Base-by-base conservation (phyloP, 2,888 invertebrate species). In the Tenthredo notha region DNA sequence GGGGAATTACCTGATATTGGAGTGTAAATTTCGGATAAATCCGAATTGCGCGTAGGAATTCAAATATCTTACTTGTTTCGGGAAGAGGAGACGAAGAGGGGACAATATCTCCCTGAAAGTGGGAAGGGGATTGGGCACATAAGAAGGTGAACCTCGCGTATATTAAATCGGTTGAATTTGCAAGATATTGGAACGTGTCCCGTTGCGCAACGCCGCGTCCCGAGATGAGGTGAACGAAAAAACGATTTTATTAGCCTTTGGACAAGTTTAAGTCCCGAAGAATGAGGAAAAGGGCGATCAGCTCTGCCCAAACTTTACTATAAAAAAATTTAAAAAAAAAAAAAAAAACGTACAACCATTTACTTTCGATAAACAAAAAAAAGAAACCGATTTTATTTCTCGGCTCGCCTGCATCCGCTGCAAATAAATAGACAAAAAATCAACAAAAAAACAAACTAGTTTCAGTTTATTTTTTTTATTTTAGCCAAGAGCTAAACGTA, bases 181-280 rank as follows among this genome's bases (percentile, higher is more conserved):
- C 83, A 83, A 83, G 83, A 83, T 83, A 83, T 83, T 83, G 83
- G 83, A 83, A 83, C 83, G 67, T 83, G 83, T 83, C 67, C 83
- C 83, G 83, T 83, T 47, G 83, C 83, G 83, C 67, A 65, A 67
- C 83, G 83, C 10, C 67, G 65, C 80, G 40, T 43, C 50, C 29
- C 83, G 54, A 77, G 50, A 77, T 77, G 77, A 77, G 77, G 67
- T 15, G 29, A 83, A 83, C 47, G 47, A 47, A 83, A 83, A 83
- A 83, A 83, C 83, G 83, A 83, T 83, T 83, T 83, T 83, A 83
- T 83, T 83, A 83, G 58, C 83, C 83, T 83, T 67, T 37, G 47
- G 83, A 83, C 65, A 70, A 83, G 80, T 80, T 80, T 40, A 40
- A 61, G 61, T 61, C 40, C 80, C n/a, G 61, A 54, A 18, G 50